Evolutionary conservation across 2,113 vertebrate genomes (phyloP), one percentile per base, ranked within the genome.

Genomic region (Morone chrysops): DNA sequence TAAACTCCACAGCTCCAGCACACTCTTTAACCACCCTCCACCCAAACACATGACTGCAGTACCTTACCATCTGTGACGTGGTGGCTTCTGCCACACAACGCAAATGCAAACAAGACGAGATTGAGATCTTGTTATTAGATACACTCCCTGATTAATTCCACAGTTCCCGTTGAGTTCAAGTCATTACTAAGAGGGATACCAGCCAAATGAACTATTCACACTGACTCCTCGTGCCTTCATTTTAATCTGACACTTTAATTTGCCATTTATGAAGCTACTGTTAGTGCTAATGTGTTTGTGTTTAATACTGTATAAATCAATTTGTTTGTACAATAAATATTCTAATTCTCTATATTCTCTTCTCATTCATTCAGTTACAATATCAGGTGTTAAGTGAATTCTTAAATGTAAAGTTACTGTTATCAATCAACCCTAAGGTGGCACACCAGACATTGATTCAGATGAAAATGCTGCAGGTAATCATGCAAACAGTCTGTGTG

Each of bases 121-220:
- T 31, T 31, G 31, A 31, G 31, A 31, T 31, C 31, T 31, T 31
- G 31, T 31, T 31, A 31, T 66, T 36, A 61, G 17, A 77, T 14
- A 43, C 10, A 53, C 48, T 45, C 31, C n/a, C n/a, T 48, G 12
- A 61, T 78, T 60, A 54, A 53, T 54, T 66, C n/a, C 45, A 59
- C 16, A 45, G 60, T 59, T 60, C 48, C 41, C 59, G 10, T 83
- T 31, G 41, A 77, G 41, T 62, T 48, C 12, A 51, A 59, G 50
- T 83, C 69, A 69, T 69, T 75, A 63, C n/a, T 53, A 63, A 61
- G 57, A 65, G 47, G 43, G 20, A 56, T 8, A 18, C 20, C 8
- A 50, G 70, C 56, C 62, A 79, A 62, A 69, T 63, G 45, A 22
- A 65, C 65, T 38, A 9, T 43, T 57, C 45, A 60, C 11, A 43